Evolutionary conservation across 2,113 vertebrate genomes (phyloP).

Genomic region (Bothrops jararaca): DNA sequence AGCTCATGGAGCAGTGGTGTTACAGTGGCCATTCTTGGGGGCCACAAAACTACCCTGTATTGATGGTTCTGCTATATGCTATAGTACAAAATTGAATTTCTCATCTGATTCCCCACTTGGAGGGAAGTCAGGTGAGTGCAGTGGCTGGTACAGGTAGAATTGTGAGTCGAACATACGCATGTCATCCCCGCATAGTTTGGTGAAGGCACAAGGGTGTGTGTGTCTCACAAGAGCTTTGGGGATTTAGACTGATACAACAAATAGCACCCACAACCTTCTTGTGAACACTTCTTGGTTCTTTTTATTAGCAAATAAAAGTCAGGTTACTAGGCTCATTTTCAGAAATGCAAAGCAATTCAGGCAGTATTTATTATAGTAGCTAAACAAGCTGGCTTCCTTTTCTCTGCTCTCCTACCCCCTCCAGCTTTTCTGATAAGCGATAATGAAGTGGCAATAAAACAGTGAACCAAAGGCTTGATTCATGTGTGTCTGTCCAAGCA

Average conservation of each 20-base stretch:
- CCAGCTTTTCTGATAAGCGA: not conserved
- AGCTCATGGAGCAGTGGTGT: too few relatives aligned
- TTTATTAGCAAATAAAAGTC: not conserved
- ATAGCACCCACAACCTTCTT: not conserved
- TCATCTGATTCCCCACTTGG: too few relatives aligned
- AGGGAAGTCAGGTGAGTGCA: too few relatives aligned
- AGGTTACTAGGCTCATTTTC: not conserved
- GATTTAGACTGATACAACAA: not conserved
- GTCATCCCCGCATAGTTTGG: too few relatives aligned
- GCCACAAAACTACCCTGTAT: too few relatives aligned
- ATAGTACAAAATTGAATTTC: too few relatives aligned
- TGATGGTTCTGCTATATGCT: too few relatives aligned
- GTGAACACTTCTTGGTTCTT: not conserved
- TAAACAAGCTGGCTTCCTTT: not conserved
- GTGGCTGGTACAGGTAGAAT: too few relatives aligned
- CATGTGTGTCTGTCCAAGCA: not conserved
- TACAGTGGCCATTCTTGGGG: too few relatives aligned
- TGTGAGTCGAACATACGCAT: too few relatives aligned
- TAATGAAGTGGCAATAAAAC: not conserved
- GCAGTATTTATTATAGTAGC: not conserved
- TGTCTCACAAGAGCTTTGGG: not conserved
- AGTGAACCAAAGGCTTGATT: not conserved
- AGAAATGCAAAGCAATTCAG: not conserved
- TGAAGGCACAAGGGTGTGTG: not conserved
- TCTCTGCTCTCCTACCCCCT: not conserved